Base-by-base conservation (phyloP, 2,888 invertebrate genomes). In the Chironomus riparius region DNA sequence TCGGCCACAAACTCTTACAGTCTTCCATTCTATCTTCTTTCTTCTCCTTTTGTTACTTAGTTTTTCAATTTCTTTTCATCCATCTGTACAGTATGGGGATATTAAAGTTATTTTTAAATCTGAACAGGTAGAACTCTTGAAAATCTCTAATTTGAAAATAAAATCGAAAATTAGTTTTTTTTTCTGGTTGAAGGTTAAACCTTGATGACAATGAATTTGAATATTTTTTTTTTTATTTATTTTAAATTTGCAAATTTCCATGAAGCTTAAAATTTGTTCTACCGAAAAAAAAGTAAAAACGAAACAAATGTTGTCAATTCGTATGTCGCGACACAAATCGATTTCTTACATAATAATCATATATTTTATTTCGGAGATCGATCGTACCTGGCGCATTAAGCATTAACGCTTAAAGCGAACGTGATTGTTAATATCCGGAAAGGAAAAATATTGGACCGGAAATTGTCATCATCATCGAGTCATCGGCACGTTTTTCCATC, bases 341-440 rank as follows among this genome's bases (percentile, higher is more conserved):
- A 56, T 56, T 18, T 6, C 56, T 56, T 56, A 38, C 38, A 38
- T 38, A 38, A 38, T 56, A 56, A 68, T 68, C 4, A 21, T n/a
- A 65, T 13, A 15, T 18, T 18, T 10, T 38, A 2, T 38, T 38
- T 38, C 28, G 10, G 38, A 38, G 38, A 38, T 38, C 38, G 38
- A 38, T 69, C 15, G 69, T 47, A 47, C 69, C 69, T 47, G 69
- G 69, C 69, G 38, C 15, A 18, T 47, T 22, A 62, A 12, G 18
- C 22, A 62, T 21, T 65, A 22, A 65, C 65, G 38, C 18, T n/a
- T 69, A 38, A 38, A 38, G 13, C 13, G 68, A 15, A 15, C 50
- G 24, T 47, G 50, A 75, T 68, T 75, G 22, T 21, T 68, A 68
- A 75, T 75, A 75, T 68, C 75, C 75, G 75, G 75, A 75, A 73